Evolutionary conservation across 1,140 invertebrate species (phyloP), one percentile per base, ranked within the genome.

Genomic region (Neelides sp.): DNA sequence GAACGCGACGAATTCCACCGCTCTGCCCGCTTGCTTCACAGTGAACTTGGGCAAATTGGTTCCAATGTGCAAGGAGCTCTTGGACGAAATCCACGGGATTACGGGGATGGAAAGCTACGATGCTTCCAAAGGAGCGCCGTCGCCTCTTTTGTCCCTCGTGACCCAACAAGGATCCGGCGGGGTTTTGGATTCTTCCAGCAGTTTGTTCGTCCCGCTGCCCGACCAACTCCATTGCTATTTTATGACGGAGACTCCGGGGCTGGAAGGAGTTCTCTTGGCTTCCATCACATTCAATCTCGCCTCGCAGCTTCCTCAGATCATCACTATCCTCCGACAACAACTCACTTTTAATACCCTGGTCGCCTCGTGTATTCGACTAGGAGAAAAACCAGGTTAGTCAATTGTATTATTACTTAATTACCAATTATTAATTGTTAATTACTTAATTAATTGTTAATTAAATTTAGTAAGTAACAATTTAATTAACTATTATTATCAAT

Each of bases 151-250:
- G 5, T 79, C 78, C 51, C 69, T 90, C 7, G 80, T 91, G 28
- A 77, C 83, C 15, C 76, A 80, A 59, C 76, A 84, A 62, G 67
- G 76, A 0, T 82, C 83, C 49, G 75, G 78, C 57, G 78, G 78
- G 23, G 75, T 74, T 59, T 63, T 82, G 30, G 78, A 82, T 57
- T 75, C 78, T 61, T 75, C 73, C 55, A 77, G 79, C 55, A 82
- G 80, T 64, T 75, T 13, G 13, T 77, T 74, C 49, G 71, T 91
- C 77, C 83, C 81, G 40, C 70, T 95, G 23, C 86, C 88, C 0
- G 90, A 93, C 64, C 90, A 95, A 63, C 79, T 81, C 28, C 92
- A 97, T 65, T 89, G 86, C 64, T 96, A 94, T 65, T 90, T 89
- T 65, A 76, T 96, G 69, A 91, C 85, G 3, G 83, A 89, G 63